These are phyloP conservation scores for Diachasma alloeum DNA, from an alignment of 1,140 invertebrate species.

Conservation along the genomic window DNA sequence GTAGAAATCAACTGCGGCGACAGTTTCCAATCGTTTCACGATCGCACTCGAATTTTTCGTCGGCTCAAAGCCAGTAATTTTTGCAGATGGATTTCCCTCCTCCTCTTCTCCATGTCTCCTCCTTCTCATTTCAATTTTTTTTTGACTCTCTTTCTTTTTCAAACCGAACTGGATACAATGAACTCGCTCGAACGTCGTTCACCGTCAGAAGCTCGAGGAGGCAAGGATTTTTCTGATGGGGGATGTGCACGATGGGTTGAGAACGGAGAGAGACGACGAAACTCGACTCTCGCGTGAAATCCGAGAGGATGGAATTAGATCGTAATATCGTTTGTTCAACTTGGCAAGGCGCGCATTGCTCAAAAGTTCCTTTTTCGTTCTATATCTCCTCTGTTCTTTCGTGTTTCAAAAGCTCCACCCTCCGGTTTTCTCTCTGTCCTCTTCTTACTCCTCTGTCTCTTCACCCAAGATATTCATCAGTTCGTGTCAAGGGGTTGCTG, in stretches of 20 bases:
- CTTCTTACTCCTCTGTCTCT: not conserved
- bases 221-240: not conserved
- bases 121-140: not conserved
- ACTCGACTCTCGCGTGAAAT: constrained; percentile 37
- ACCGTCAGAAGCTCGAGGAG: not conserved
- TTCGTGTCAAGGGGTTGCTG: constrained; percentile 46
- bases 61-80: not conserved
- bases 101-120: not conserved
- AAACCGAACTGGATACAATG: not conserved
- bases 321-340: constrained; percentile 34
- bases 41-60: not conserved
- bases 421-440: not conserved
- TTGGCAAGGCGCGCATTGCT: constrained; percentile 9
- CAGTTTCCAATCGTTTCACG: not conserved
- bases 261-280: not conserved
- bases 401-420: constrained; percentile 11
- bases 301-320: constrained; percentile 46
- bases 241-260: not conserved
- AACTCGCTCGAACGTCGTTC: not conserved
- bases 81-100: not conserved
- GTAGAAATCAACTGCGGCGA: not conserved
- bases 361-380: constrained; percentile 6
- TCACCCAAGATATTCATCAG: constrained; percentile 45
- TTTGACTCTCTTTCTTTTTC: not conserved
- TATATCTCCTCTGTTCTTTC: not conserved